Conservation (phyloP, 2,888 invertebrate genomes). For the Pheosia gnoma region DNA sequence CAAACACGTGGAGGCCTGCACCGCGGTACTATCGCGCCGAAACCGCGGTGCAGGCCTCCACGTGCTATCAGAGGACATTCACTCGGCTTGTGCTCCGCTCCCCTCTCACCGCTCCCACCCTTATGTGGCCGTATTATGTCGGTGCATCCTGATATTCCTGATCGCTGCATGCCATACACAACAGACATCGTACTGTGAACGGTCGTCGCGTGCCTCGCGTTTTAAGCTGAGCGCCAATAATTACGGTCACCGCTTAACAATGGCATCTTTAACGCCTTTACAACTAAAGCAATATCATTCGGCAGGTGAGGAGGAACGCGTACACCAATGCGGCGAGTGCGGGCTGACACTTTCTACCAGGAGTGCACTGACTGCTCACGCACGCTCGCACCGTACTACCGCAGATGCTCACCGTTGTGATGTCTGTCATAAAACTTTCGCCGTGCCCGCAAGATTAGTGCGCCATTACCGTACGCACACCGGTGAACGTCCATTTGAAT, state of each 20-base stretch:
- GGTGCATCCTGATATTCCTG: constrained; percentile 80
- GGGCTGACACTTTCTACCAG: constrained; percentile 90
- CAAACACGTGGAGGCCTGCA: constrained; percentile 80
- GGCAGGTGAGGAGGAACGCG: constrained; percentile 81
- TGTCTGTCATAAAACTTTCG: constrained; percentile 95
- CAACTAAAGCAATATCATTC: constrained; percentile 60
- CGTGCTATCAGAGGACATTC: constrained; percentile 72
- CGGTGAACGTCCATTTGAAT: constrained; percentile 95
- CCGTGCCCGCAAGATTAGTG: constrained; percentile 93
- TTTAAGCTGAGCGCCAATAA: constrained; percentile 37
- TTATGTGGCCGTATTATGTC: constrained; percentile 64
- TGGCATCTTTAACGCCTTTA: constrained; percentile 53
- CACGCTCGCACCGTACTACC: constrained; percentile 72
- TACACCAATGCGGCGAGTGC: constrained; percentile 87
- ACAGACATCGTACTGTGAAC: constrained; percentile 74
- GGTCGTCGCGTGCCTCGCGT: constrained; percentile 61
- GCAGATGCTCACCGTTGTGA: constrained; percentile 94
- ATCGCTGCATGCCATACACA: constrained; percentile 75
- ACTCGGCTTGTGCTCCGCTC: constrained; percentile 62
- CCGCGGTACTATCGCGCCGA: constrained; percentile 68
- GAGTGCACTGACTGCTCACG: constrained; percentile 90
- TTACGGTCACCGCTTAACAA: constrained; percentile 34
- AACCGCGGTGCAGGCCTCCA: constrained; percentile 80
- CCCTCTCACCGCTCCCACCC: constrained; percentile 54
- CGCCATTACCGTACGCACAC: constrained; percentile 96